phyloP scores from a whole-genome alignment of 2,888 invertebrate species.

The Philopedon plagiatum region DNA sequence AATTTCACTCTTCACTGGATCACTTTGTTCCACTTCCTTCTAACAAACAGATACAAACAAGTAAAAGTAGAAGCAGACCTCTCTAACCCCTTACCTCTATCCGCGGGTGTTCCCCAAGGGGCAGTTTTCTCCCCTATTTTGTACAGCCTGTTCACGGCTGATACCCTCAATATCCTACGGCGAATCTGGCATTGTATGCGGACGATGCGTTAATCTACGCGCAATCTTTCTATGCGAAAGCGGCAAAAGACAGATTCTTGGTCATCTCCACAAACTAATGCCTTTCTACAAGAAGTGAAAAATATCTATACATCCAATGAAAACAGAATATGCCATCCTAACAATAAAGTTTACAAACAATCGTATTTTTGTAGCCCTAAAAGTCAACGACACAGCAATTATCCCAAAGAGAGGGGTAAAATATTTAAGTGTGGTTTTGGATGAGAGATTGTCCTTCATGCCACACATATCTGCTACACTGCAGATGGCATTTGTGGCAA shows the following conservation, averaged over 20 bases:
- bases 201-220: no score
- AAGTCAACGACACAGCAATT: not conserved
- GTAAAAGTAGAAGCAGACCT: not conserved
- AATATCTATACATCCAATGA: conserved; percentile 4
- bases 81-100: not conserved
- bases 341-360: not conserved
- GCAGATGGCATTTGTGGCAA: conserved; percentile 7
- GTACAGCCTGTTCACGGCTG: conserved; percentile 25
- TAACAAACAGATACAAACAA: not conserved
- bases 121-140: conserved; percentile 27
- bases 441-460: not conserved
- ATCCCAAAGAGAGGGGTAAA: not conserved
- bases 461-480: not conserved
- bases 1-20: not conserved
- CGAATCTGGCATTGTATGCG: no score
- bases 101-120: conserved; percentile 32
- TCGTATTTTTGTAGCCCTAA: not conserved
- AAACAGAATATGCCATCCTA: conserved; percentile 2
- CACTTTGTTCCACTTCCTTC: conserved; percentile 8
- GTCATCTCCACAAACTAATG: no score
- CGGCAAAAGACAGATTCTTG: no score
- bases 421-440: conserved; percentile 8
- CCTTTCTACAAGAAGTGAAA: conserved; percentile 26
- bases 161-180: no score
- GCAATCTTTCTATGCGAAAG: no score